Evolutionary conservation across 1,140 invertebrate genomes (phyloP).

Genomic region (Sycobia sp.): DNA sequence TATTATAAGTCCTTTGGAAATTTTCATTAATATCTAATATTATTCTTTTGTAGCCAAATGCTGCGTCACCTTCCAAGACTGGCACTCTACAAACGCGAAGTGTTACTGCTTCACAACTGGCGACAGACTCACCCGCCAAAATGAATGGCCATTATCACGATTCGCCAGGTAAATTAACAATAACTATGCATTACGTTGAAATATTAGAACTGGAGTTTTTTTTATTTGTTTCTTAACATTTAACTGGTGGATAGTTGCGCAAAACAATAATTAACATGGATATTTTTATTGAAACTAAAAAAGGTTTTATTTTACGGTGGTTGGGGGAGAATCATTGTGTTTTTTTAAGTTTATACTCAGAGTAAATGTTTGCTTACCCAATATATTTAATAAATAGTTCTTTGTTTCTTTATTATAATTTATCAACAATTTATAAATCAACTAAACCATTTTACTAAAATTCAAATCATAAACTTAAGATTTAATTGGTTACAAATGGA

Average conservation of each 20-base stretch:
- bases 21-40: too few species aligned
- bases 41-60: slow-evolving; percentile 59
- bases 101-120: slow-evolving; percentile 86
- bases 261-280: neutral
- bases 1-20: too few species aligned
- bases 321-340: neutral
- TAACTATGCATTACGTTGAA: neutral
- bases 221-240: slow-evolving; percentile 4
- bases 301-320: neutral
- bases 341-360: neutral
- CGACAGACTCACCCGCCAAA: slow-evolving; percentile 82
- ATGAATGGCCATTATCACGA: slow-evolving; percentile 77
- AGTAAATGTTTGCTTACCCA: neutral
- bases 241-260: neutral
- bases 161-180: slow-evolving; percentile 65
- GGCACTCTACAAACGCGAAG: slow-evolving; percentile 86
- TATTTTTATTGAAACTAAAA: neutral
- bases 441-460: too few species aligned
- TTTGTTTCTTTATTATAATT: too few species aligned
- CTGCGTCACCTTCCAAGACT: slow-evolving; percentile 65
- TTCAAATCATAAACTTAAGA: too few species aligned
- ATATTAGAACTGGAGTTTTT: neutral
- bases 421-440: too few species aligned
- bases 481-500: too few species aligned
- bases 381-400: too few species aligned